Base-by-base conservation (phyloP, 2,113 vertebrate species). In the Oncorhynchus mykiss region DNA sequence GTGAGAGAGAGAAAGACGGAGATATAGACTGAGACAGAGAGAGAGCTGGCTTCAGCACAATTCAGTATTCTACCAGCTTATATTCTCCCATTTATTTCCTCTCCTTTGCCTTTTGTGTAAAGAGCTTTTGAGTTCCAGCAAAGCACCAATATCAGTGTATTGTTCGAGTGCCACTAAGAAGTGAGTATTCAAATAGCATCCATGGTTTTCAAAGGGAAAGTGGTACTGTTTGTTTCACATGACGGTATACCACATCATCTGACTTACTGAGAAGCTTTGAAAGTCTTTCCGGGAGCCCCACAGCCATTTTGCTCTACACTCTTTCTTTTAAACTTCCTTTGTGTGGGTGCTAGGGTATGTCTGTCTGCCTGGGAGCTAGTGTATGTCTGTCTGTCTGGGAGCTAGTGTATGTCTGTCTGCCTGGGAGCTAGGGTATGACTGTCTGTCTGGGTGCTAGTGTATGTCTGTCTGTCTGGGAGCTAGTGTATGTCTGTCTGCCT, bases 161-260 rank as follows among this genome's bases (percentile, higher is more conserved):
- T 86, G 88, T 89, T 75, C n/a, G 73, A 85, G 77, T 74, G 81
- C 84, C 81, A 80, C 84, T 88, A 86, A 88, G 87, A 87, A 85
- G 74, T 65, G 77, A 70, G 81, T 77, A 78, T 84, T 88, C 72
- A 87, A 89, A 89, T 77, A 75, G 62, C 67, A 76, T 80, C 73
- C 27, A 34, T 74, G 70, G 51, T 75, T 82, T 76, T 81, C 60
- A 64, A 77, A 81, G 76, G 71, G 57, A 80, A 80, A 75, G 74
- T 59, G 77, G 70, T 31, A 27, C 74, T 76, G 78, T 87, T 87
- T 84, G 78, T 77, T 80, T 83, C 82, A 75, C 11, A 3, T 24
- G 69, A 76, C 74, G 75, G 78, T 57, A 31, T 75, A 79, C 51
- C 74, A 72, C 71, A 29, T 80, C 76, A 78, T 72, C 74, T 76